Conservation (phyloP, 2,888 invertebrate genomes). For the Lottia gigantea region DNA sequence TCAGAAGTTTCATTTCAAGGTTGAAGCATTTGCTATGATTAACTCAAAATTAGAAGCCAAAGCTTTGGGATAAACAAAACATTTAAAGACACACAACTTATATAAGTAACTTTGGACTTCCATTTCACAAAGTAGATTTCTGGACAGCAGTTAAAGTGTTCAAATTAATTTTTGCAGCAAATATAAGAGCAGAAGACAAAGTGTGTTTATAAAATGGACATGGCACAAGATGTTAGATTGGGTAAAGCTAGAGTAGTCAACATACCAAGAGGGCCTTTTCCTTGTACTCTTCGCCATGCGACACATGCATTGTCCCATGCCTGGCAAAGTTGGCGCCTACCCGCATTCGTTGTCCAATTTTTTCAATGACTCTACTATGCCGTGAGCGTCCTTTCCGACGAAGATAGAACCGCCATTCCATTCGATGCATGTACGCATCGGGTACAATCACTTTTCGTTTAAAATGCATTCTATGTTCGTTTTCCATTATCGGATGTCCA, state of each 20-base stretch:
- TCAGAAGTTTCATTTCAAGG: too few species aligned
- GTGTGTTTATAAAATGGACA: not conserved
- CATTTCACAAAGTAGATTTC: too few species aligned
- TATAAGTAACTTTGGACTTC: too few species aligned
- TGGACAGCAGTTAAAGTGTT: too few species aligned
- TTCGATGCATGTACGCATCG: slow-evolving; percentile 75
- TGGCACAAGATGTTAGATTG: slow-evolving; percentile 11
- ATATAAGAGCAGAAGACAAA: slow-evolving; percentile 8
- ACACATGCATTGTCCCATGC: slow-evolving; percentile 63
- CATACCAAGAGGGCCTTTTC: slow-evolving; percentile 65
- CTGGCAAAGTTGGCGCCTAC: slow-evolving; percentile 60
- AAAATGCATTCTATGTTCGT: slow-evolving; percentile 63
- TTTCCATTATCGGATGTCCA: slow-evolving; percentile 87
- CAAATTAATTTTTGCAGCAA: too few species aligned
- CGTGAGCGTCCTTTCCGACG: slow-evolving; percentile 72
- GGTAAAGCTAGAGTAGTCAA: slow-evolving; percentile 23
- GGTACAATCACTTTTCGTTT: slow-evolving; percentile 65
- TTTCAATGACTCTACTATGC: slow-evolving; percentile 47
- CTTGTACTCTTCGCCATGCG: slow-evolving; percentile 61
- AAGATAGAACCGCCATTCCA: slow-evolving; percentile 95
- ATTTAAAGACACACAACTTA: too few species aligned
- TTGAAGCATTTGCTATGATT: too few species aligned
- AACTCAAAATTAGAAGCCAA: too few species aligned
- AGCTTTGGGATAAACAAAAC: too few species aligned
- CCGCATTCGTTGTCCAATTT: slow-evolving; percentile 62